Conservation (phyloP, 2,113 vertebrate species). For the Myanophis thanlyinensis region DNA sequence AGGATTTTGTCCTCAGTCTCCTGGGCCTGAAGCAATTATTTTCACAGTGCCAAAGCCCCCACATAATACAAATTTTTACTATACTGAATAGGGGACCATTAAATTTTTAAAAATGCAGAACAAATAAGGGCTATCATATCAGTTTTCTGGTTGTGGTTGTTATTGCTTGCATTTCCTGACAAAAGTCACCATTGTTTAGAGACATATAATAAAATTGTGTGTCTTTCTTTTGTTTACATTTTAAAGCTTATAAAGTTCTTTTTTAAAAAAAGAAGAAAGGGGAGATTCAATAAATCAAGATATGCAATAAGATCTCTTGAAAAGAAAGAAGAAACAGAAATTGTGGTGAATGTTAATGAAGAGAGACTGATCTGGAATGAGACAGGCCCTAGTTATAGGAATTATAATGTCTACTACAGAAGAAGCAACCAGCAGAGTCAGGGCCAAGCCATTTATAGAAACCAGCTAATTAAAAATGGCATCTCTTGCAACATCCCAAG, state of each 20-base stretch:
- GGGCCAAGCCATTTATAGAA: not conserved
- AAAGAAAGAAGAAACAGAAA: not conserved
- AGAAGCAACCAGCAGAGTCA: not conserved
- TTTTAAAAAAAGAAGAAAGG: not conserved
- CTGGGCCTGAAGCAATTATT: constrained; percentile 47
- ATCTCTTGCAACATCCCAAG: not conserved
- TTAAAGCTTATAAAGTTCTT: not conserved
- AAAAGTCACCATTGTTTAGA: not conserved
- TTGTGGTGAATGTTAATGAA: not conserved
- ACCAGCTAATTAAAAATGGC: not conserved
- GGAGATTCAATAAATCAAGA: not conserved
- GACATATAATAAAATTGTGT: constrained; percentile 2
- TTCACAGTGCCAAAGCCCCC: constrained; percentile 23
- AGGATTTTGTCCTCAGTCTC: constrained; percentile 67
- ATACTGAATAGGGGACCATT: not conserved
- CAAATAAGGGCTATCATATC: not conserved
- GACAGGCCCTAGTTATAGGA: not conserved
- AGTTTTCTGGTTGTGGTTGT: not conserved
- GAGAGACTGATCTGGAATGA: not conserved
- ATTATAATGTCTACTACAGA: not conserved
- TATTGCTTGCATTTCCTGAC: not conserved
- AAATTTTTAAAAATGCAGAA: not conserved
- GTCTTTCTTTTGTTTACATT: not conserved
- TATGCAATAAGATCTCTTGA: not conserved
- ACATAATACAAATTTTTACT: constrained; percentile 44